Evolutionary conservation across 2,888 invertebrate species (phyloP).

Genomic region (Drosophila anceps): DNA sequence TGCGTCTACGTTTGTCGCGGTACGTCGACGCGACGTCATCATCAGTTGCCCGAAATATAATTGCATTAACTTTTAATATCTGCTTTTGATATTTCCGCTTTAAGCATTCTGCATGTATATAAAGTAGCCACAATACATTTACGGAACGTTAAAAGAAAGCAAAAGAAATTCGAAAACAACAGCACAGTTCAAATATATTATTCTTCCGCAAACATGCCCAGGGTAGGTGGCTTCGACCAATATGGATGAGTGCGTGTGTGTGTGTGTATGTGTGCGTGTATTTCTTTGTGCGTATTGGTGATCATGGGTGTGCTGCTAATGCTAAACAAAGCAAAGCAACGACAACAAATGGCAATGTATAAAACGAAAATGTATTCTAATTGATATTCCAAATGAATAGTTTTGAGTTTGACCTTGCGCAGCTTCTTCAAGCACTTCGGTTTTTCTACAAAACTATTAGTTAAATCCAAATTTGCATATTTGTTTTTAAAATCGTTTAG

Average conservation of each 20-base stretch:
- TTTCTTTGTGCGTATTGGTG: constrained; percentile 27
- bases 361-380: constrained; percentile 14
- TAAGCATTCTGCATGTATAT: constrained; percentile 17
- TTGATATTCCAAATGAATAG: constrained; percentile 36
- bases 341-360: constrained; percentile 11
- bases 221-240: constrained; percentile 60
- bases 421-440: constrained; percentile 12
- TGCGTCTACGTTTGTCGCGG: constrained; percentile 60
- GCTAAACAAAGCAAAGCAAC: constrained; percentile 50
- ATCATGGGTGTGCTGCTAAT: constrained; percentile 41
- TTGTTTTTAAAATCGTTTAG: constrained; percentile 32
- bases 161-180: constrained; percentile 32
- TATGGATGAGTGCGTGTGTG: background rate
- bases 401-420: constrained; percentile 17
- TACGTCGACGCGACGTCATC: constrained; percentile 56
- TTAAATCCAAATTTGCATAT: background rate
- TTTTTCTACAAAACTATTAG: background rate
- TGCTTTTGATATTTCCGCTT: constrained; percentile 17
- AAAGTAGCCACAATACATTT: constrained; percentile 19
- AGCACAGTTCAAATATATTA: constrained; percentile 46
- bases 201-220: constrained; percentile 63
- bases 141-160: constrained; percentile 22
- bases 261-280: constrained; percentile 3
- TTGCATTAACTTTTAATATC: constrained; percentile 33
- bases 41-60: constrained; percentile 28